Evolutionary conservation across 1,140 invertebrate species (phyloP), one percentile per base, ranked within the genome.

Genomic region (Bombus breviceps): DNA sequence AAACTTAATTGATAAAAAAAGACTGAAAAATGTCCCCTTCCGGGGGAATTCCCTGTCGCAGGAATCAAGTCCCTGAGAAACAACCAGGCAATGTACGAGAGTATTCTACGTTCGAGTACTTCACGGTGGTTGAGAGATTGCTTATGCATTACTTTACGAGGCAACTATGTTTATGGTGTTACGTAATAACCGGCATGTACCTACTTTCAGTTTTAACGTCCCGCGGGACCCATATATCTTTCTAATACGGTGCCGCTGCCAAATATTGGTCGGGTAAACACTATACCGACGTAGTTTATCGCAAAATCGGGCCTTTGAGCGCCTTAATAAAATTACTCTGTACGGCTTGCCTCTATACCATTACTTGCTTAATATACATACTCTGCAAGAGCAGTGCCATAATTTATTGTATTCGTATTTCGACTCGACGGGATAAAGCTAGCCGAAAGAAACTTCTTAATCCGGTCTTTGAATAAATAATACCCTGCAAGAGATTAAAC

Each of bases 211-310:
- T 68, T 82, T 74, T 73, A 74, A 43, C 57, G 43, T 43, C 59
- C 64, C 43, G 68, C 13, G 43, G 53, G 37, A 72, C 71, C n/a
- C 47, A 72, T 72, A 59, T 34, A 43, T 62, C 1, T 25, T 59
- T 43, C 41, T 15, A 41, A 34, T 77, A 57, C 22, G 39, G 9
- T 22, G 62, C 34, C 28, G 25, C 43, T 77, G 43, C 43, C 71
- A 83, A 83, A 83, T 77, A 53, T 84, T 59, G 53, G 39, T 32
- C 39, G 15, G 10, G 39, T n/a, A 59, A 62, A 72, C 75, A 43
- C 18, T 57, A 57, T 75, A 75, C 25, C 43, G 73, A 15, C 43
- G 13, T 18, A 83, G 41, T 53, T 83, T 47, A 75, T 79, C 57
- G 39, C 13, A 68, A 9, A 68, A 66, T 68, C 59, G 39, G 53